Percentiles rank a stretch among this genome's conserved stretches.
Evolutionary conservation across 2,888 invertebrate genomes (phyloP).

Genomic region (Ptychoptera contaminata): DNA sequence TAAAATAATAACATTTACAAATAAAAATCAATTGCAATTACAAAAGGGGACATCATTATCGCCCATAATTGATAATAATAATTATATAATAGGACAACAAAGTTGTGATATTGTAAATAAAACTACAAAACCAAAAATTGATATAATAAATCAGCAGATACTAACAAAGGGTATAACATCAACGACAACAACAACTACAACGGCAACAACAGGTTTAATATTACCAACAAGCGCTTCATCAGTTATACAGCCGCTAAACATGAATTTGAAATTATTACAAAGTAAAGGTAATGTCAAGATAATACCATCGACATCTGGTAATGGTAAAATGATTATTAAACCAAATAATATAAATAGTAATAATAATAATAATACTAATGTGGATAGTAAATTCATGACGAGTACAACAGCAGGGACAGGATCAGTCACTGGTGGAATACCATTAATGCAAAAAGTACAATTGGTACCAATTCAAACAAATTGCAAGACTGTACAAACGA

Average conservation of each 20-base stretch:
- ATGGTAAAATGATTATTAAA: not conserved
- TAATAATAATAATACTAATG: not conserved
- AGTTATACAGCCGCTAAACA: not conserved
- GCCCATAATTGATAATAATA: not conserved
- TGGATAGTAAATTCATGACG: slow-evolving; percentile 15
- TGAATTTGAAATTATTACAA: not conserved
- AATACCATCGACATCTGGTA: slow-evolving; percentile 1
- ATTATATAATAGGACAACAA: slow-evolving; percentile 1
- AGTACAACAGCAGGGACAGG: not conserved
- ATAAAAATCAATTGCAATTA: not conserved
- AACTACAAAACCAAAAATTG: slow-evolving; percentile 13
- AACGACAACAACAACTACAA: not conserved
- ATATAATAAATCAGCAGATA: slow-evolving; percentile 15
- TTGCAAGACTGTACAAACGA: not conserved
- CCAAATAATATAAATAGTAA: not conserved
- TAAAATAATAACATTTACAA: too few relatives aligned
- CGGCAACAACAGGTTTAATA: not conserved
- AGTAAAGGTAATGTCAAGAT: slow-evolving; percentile 1
- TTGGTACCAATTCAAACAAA: slow-evolving; percentile 16
- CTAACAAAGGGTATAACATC: slow-evolving; percentile 4
- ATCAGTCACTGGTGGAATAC: not conserved
- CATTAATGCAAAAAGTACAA: slow-evolving; percentile 24
- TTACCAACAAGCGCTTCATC: not conserved
- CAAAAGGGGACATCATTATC: not conserved
- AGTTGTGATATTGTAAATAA: not conserved